Base-by-base conservation (phyloP, 2,113 vertebrate species). In the Takifugu flavidus region DNA sequence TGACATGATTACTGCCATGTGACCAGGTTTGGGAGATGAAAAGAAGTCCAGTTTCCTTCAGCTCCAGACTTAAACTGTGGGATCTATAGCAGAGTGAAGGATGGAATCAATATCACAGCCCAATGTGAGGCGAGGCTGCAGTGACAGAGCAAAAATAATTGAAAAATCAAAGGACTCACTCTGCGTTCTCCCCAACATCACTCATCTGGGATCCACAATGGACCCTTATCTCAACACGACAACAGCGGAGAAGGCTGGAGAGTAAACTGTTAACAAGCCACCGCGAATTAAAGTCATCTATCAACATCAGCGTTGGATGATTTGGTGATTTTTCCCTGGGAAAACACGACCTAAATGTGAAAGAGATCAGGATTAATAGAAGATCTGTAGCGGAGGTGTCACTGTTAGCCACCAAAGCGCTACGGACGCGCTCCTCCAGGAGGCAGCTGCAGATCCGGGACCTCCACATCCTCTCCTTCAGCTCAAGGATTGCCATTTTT, bases 261-360 rank as follows among this genome's bases (percentile, higher is more conserved):
- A 79, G 70, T 83, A 85, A 86, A 62, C 68, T 70, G 64, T 70
- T 63, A 63, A 80, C 74, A 74, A 79, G 86, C 89, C 79, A 89
- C 83, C 83, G 88, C 87, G 75, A 49, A 57, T 67, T 53, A 14
- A 28, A 51, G 59, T n/a, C 53, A 13, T n/a, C 55, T 72, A 42
- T 79, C 66, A 26, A 3, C 70, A 13, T 25, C 20, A 27, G 29
- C 29, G 67, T 52, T 53, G 62, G 65, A 45, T 47, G 54, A 62
- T n/a, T 20, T 20, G 20, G 65, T 25, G 26, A 49, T 34, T 49
- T 7, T 47, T 47, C 45, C 15, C 13, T 47, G 13, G 3, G 15
- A n/a, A 47, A 13, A 46, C 45, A 14, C 45, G 14, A 15, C 45
- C 13, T 14, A 39, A 39, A 11, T 10, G 8, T 11, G 2, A 39